Conservation (phyloP, 2,113 vertebrate species). For the Gymnarchus niloticus region DNA sequence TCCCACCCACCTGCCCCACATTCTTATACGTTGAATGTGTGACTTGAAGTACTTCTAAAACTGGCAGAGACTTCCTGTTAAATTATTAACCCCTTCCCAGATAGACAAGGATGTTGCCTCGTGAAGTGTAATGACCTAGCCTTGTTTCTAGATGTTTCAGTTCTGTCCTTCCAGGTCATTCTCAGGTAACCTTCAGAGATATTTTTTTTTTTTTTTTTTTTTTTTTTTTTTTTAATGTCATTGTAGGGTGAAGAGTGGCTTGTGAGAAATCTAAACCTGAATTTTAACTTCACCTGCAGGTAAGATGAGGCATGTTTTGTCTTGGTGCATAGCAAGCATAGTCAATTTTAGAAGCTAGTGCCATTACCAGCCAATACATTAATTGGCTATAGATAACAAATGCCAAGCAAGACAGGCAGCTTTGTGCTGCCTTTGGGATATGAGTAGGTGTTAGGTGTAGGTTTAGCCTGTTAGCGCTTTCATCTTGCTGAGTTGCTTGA, state of each 20-base stretch:
- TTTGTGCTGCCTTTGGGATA: background rate
- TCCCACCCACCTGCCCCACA: slow-evolving; percentile 26
- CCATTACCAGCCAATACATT: background rate
- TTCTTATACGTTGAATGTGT: slow-evolving; percentile 20
- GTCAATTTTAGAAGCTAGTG: background rate
- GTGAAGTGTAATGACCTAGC: background rate
- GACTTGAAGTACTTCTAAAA: background rate
- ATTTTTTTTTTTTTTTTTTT: background rate
- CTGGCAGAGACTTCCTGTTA: background rate
- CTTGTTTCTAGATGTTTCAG: background rate
- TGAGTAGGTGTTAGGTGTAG: background rate
- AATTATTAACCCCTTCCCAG: slow-evolving; percentile 9
- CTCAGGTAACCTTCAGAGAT: background rate
- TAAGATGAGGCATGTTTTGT: background rate
- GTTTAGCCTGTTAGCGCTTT: background rate
- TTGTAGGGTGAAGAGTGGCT: background rate
- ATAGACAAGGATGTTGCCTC: background rate
- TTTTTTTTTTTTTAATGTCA: background rate
- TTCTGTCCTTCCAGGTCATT: background rate
- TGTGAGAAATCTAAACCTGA: background rate
- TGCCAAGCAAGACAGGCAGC: background rate
- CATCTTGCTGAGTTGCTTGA: background rate
- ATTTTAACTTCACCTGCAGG: background rate
- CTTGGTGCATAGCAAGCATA: background rate
- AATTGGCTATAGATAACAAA: background rate